These are phyloP conservation scores for Crotalus horridus DNA, from an alignment of 2,113 vertebrate genomes.

Conservation along the genomic window DNA sequence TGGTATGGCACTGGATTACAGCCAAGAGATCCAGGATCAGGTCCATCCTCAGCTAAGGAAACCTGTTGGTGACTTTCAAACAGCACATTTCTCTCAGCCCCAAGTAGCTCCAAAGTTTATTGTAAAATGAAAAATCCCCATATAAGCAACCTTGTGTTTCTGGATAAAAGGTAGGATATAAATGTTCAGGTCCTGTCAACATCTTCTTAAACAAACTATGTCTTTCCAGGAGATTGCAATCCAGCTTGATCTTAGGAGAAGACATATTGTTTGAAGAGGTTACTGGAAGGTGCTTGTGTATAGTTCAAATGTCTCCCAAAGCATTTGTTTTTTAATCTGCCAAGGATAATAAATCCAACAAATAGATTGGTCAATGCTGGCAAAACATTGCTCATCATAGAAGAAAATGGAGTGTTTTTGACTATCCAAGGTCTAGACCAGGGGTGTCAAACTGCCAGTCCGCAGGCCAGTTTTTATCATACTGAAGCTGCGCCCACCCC, in stretches of 20 bases:
- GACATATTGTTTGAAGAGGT: not conserved
- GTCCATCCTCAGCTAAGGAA: not conserved
- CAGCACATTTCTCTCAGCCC: not conserved
- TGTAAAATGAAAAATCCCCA: not conserved
- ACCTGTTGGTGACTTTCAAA: not conserved
- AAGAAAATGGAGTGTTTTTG: not conserved
- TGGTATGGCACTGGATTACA: not conserved
- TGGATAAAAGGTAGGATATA: not conserved
- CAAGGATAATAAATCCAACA: not conserved
- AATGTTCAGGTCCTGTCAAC: not conserved
- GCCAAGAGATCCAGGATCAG: not conserved
- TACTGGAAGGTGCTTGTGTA: not conserved
- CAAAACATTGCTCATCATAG: not conserved
- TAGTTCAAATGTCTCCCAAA: not conserved
- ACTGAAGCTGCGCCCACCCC: too few relatives aligned
- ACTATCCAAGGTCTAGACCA: not conserved
- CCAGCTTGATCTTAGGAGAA: not conserved
- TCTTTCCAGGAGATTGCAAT: not conserved
- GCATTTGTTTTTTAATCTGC: not conserved
- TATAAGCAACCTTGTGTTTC: not conserved
- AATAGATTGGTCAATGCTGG: not conserved
- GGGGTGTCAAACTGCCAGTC: too few relatives aligned
- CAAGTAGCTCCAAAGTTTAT: not conserved
- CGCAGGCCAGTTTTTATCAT: too few relatives aligned
- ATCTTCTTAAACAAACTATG: not conserved